Percentiles rank a stretch among this genome's conserved stretches.
Evolutionary conservation across 2,797 vertebrate species (phyloP).

Genomic region (Sciurus vulgaris): DNA sequence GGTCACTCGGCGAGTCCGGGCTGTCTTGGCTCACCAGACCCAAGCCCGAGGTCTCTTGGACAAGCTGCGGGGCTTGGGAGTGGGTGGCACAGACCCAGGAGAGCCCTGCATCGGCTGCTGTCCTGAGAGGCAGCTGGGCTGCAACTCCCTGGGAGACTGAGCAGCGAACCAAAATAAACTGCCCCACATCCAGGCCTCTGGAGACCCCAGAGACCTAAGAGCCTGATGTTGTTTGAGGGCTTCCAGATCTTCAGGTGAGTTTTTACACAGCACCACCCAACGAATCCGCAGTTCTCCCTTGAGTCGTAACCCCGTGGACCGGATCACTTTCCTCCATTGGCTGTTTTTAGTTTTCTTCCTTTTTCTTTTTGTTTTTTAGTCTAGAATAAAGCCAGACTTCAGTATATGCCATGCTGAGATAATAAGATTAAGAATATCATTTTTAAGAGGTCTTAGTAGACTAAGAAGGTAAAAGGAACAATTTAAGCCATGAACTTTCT

Average conservation of each 20-base stretch:
- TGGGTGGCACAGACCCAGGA: fast-evolving
- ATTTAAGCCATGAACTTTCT: not conserved
- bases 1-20: no score
- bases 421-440: not conserved
- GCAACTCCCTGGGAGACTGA: not conserved
- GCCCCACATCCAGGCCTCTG: not conserved
- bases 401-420: not conserved
- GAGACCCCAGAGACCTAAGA: no score
- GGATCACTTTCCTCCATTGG: not conserved
- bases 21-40: no score
- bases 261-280: not conserved
- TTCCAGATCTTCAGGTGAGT: not conserved
- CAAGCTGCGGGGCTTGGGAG: fast-evolving
- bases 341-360: not conserved
- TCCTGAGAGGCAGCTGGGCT: not conserved
- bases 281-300: fast-evolving
- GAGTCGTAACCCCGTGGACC: not conserved
- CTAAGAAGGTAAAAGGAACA: not conserved
- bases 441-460: not conserved
- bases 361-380: not conserved
- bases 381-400: conserved; percentile 24
- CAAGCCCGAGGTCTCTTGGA: fast-evolving
- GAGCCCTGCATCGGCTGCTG: not conserved
- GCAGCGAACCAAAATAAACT: fast-evolving
- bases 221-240: fast-evolving